Percentiles rank a stretch among this genome's conserved stretches.
Conservation (phyloP, 2,113 vertebrate genomes). For the Lucifuga dentata region DNA sequence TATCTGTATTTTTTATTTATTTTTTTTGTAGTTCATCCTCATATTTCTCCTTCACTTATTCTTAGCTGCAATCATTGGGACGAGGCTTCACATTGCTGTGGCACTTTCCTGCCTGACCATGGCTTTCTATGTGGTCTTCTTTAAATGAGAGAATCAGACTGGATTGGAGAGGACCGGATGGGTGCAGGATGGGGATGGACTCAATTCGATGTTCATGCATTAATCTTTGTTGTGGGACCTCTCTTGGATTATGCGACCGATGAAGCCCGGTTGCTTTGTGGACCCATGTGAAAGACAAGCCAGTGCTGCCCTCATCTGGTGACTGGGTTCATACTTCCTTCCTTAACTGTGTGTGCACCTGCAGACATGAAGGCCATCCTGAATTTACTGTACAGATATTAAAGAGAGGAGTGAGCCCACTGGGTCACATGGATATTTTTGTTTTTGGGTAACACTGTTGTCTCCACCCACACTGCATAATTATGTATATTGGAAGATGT, state of each 20-base stretch:
- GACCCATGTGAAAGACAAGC: constrained; percentile 46
- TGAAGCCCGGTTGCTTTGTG: constrained; percentile 33
- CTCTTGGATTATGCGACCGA: constrained; percentile 45
- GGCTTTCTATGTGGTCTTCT: constrained; percentile 91
- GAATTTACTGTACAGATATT: constrained; percentile 37
- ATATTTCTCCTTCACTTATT: constrained; percentile 21
- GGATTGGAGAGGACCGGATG: constrained; percentile 32
- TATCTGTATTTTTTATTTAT: neutral
- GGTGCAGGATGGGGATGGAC: constrained; percentile 35
- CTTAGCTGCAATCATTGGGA: constrained; percentile 92
- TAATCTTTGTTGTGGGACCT: constrained; percentile 50
- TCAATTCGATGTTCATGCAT: constrained; percentile 22
- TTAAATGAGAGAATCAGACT: constrained; percentile 86
- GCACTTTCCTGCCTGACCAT: constrained; percentile 88
- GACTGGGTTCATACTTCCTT: constrained; percentile 43
- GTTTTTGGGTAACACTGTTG: constrained; percentile 41
- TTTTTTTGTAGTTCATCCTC: neutral
- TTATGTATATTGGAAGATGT: constrained; percentile 63
- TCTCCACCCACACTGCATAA: constrained; percentile 36
- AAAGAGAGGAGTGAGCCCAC: constrained; percentile 32
- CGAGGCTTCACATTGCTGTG: constrained; percentile 90
- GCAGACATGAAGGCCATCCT: constrained; percentile 12
- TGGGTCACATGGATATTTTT: constrained; percentile 33
- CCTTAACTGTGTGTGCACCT: constrained; percentile 34
- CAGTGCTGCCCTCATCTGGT: constrained; percentile 61